Evolutionary conservation across 1,140 invertebrate genomes (phyloP).

Genomic region (Drosophila tsacasi): DNA sequence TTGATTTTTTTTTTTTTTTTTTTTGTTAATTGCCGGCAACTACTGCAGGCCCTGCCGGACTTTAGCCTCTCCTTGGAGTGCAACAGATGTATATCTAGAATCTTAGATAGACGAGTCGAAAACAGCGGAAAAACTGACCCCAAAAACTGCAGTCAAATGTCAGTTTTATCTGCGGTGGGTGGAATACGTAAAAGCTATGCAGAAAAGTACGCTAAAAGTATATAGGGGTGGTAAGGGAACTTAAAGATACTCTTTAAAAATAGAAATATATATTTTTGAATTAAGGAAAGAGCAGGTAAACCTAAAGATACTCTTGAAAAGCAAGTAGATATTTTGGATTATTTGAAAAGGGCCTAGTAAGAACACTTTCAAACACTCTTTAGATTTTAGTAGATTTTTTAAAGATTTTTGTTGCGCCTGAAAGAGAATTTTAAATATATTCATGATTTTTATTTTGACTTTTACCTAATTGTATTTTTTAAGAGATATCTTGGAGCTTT

Average conservation of each 20-base stretch:
- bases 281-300: not conserved
- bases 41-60: constrained; percentile 1
- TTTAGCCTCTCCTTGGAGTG: not conserved
- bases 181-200: not conserved
- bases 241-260: constrained; percentile 2
- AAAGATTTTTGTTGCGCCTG: not conserved
- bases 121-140: constrained; percentile 14
- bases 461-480: not conserved
- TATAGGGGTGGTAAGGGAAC: not conserved
- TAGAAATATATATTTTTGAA: not conserved
- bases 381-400: not conserved
- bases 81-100: constrained; percentile 13
- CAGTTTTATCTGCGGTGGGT: constrained; percentile 10
- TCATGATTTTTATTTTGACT: not conserved
- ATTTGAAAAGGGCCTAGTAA: not conserved
- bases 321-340: not conserved
- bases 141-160: constrained; percentile 17
- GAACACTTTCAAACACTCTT: not conserved
- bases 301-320: not conserved
- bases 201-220: not conserved
- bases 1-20: constrained; percentile 56
- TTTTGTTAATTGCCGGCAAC: constrained; percentile 52
- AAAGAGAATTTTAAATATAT: not conserved
- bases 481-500: not conserved
- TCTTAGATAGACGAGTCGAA: constrained; percentile 5